These are phyloP conservation scores for Chaetophractus vellerosus DNA, from an alignment of 2,797 vertebrate species.

Conservation along the genomic window DNA sequence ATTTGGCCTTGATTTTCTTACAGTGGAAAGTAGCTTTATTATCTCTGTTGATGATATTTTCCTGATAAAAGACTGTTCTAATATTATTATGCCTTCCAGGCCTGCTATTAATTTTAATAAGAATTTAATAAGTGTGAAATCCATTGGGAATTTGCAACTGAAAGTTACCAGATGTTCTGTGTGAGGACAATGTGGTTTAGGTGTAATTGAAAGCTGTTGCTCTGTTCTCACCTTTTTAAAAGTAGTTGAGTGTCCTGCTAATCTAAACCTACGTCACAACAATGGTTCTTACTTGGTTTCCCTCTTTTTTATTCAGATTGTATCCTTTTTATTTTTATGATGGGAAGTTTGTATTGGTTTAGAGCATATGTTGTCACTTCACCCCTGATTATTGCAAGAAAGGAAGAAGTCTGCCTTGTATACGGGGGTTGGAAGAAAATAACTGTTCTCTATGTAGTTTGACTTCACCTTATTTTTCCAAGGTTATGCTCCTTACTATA, in stretches of 20 bases:
- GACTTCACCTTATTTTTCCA: conserved; percentile 79
- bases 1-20: conserved; percentile 59
- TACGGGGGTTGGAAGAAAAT: conserved; percentile 64
- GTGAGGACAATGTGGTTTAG: conserved; percentile 20
- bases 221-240: conserved; percentile 56
- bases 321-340: conserved; percentile 18
- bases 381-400: neutral
- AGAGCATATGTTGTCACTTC: conserved; percentile 40
- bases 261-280: conserved; percentile 6
- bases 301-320: conserved; percentile 10
- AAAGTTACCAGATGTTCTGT: conserved; percentile 79
- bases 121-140: conserved; percentile 80
- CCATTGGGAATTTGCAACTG: conserved; percentile 64
- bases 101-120: conserved; percentile 84
- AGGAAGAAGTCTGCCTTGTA: conserved; percentile 63
- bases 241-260: neutral
- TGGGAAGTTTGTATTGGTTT: conserved; percentile 18
- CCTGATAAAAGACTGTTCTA: conserved; percentile 55
- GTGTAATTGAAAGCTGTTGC: conserved; percentile 12
- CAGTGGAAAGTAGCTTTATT: conserved; percentile 64
- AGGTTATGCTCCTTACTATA: conserved; percentile 69
- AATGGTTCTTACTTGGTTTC: neutral
- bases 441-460: conserved; percentile 42
- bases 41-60: conserved; percentile 72
- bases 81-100: conserved; percentile 57